Conservation (phyloP, 2,113 vertebrate genomes). For the Gymnarchus niloticus region DNA sequence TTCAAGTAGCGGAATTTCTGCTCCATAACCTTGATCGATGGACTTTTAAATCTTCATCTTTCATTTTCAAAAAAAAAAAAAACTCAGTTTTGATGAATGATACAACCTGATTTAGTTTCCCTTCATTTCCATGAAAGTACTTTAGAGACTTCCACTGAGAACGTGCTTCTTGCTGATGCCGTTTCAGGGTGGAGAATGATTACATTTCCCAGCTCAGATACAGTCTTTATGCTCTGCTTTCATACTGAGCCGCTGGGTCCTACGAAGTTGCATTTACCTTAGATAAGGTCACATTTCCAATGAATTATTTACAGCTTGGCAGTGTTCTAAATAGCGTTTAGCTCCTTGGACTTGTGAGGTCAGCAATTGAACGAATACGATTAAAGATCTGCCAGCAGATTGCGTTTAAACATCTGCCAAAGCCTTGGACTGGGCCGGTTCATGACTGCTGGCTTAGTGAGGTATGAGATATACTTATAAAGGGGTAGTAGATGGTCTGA, state of each 20-base stretch:
- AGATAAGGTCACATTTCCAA: neutral
- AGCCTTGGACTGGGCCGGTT: neutral
- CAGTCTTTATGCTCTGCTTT: neutral
- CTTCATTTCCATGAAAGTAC: slow-evolving; percentile 13
- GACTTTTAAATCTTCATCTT: neutral
- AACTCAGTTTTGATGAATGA: neutral
- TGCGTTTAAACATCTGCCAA: neutral
- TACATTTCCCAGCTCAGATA: neutral
- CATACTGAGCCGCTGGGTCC: neutral
- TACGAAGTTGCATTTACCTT: neutral
- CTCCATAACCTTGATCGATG: neutral
- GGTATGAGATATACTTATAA: neutral
- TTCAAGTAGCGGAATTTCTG: neutral
- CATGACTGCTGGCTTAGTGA: neutral
- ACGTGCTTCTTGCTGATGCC: neutral
- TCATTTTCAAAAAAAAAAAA: neutral
- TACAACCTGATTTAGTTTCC: neutral
- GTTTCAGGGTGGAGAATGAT: neutral
- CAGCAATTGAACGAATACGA: neutral
- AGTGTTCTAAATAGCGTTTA: neutral
- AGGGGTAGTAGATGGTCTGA: neutral
- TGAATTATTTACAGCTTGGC: neutral
- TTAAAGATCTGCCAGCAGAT: neutral
- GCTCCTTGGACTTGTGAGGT: neutral
- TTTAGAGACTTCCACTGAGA: neutral